Conservation (phyloP, 1,140 invertebrate genomes). For the Drosophila bocki region DNA sequence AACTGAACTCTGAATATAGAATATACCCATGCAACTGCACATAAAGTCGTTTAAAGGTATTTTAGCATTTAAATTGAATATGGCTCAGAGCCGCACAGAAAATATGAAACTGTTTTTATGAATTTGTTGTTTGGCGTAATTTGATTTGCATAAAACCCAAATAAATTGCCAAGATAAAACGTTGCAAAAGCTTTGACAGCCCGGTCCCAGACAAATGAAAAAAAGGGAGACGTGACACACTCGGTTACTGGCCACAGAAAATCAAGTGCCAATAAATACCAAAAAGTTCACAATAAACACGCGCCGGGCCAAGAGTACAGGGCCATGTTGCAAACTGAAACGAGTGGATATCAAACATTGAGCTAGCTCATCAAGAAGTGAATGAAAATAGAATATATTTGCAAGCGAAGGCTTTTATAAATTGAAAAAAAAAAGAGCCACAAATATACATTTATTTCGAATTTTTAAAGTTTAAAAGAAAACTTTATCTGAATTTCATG, state of each 20-base stretch:
- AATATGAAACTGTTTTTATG: constrained; percentile 38
- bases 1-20: constrained; percentile 13
- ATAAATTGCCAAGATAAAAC: constrained; percentile 76
- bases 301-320: constrained; percentile 8
- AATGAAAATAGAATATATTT: neutral
- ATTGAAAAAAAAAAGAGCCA: neutral
- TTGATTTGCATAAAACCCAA: constrained; percentile 77
- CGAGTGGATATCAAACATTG: constrained; percentile 41
- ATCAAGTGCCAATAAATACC: constrained; percentile 71
- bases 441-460: neutral
- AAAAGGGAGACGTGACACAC: constrained; percentile 31
- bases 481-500: too few relatives aligned
- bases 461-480: neutral
- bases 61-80: constrained; percentile 60
- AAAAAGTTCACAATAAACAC: constrained; percentile 60
- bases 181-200: constrained; percentile 36
- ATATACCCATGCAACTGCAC: constrained; percentile 4
- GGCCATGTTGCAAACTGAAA: constrained; percentile 13
- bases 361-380: constrained; percentile 9
- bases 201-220: constrained; percentile 16
- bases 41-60: constrained; percentile 35
- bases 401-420: constrained; percentile 1
- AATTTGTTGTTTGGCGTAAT: constrained; percentile 55
- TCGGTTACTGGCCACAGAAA: constrained; percentile 27
- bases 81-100: constrained; percentile 19